Evolutionary conservation across 2,113 vertebrate species (phyloP).

Genomic region (Otolemur garnettii): DNA sequence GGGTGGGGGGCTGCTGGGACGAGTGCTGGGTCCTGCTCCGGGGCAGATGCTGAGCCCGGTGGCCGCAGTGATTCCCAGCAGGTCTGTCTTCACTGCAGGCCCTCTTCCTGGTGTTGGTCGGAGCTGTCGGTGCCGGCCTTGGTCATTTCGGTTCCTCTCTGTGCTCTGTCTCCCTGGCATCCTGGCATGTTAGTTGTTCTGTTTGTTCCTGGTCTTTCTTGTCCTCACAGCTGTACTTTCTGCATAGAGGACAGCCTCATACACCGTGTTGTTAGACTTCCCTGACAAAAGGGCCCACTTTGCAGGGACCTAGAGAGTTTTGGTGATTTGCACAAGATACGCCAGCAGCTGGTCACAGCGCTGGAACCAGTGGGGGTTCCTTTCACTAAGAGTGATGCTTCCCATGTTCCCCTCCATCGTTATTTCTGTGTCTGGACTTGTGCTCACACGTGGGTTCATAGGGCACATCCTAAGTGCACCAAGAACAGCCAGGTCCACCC

Average conservation of each 20-base stretch:
- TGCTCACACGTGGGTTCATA: neutral
- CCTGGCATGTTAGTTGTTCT: neutral
- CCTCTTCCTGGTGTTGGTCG: neutral
- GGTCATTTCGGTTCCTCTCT: neutral
- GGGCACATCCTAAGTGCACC: too few relatives aligned
- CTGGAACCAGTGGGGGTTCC: neutral
- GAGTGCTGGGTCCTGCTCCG: accelerated
- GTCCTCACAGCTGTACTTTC: neutral
- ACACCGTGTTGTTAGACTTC: neutral
- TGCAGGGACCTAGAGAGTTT: too few relatives aligned
- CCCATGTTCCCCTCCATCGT: neutral
- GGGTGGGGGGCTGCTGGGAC: neutral
- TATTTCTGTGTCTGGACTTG: neutral
- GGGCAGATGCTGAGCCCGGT: neutral
- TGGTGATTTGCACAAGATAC: neutral
- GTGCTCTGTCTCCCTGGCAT: neutral
- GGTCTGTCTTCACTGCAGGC: neutral
- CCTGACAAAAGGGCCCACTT: neutral
- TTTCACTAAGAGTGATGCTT: neutral
- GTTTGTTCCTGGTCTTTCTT: neutral
- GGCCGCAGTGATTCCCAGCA: neutral
- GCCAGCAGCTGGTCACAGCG: neutral
- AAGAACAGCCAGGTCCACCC: neutral
- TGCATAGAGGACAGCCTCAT: neutral
- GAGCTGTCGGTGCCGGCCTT: neutral